Evolutionary conservation across 2,888 invertebrate genomes (phyloP), one percentile per base, ranked within the genome.

Genomic region (Seladonia tumulorum): DNA sequence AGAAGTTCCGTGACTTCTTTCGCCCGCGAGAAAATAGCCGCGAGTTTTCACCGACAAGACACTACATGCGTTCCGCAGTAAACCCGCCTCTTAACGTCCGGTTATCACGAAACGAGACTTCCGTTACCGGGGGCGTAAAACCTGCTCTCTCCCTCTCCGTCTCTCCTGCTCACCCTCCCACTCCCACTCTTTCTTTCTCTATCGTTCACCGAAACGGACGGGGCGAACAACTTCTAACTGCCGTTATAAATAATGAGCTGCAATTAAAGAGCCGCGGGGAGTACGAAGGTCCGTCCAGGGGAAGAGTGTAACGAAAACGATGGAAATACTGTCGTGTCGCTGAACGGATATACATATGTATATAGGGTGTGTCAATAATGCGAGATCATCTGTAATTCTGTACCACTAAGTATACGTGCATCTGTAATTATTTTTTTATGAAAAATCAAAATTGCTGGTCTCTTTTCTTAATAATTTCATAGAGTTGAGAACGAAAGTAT

Each of bases 221-320:
- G 29, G 29, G n/a, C n/a, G 83, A 81, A 87, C 81, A 89, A 89
- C 76, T 88, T 85, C 83, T 82, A 88, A 83, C 89, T 87, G 84
- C 86, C 87, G 92, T 90, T 90, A 92, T 93, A 93, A 93, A 93
- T 93, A 93, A 93, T 91, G 86, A 88, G 90, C 88, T 80, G 92
- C 90, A 93, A 93, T 93, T 93, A 93, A 92, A 91, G 90, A 81
- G 83, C 78, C 81, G 60, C 39, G 45, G 71, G 45, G 71, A 60
- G 22, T 57, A 76, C 39, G 49, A 70, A 4, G 70, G 42, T 4
- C n/a, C 12, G 42, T 22, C 22, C 22, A 14, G 14, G n/a, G 22
- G 35, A 68, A 18, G 22, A 7, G 89, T 72, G 87, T 82, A 86
- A 82, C 77, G 79, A 82, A 29, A 81, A 86, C 74, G 85, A 82